These are phyloP conservation scores for Eulemur mongoz DNA, from an alignment of 2,797 vertebrate species.

Conservation along the genomic window DNA sequence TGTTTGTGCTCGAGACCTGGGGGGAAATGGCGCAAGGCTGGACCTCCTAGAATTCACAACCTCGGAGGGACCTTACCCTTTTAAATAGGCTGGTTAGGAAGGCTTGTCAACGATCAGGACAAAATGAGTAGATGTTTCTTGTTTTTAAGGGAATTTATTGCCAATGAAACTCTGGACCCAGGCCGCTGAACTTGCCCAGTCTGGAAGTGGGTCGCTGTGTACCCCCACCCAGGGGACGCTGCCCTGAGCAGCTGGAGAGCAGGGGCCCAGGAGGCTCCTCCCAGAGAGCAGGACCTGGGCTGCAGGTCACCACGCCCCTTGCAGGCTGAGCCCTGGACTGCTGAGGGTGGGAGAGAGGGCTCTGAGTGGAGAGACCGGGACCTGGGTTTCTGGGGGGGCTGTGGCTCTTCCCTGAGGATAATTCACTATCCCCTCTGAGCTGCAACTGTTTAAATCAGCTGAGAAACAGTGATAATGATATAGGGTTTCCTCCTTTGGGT, in stretches of 20 bases:
- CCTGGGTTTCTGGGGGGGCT: background rate
- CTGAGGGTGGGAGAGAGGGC: accelerated
- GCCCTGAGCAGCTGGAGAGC: background rate
- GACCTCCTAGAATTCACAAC: background rate
- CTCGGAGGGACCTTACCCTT: background rate
- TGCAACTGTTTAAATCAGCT: background rate
- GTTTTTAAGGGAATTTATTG: slow-evolving; percentile 17
- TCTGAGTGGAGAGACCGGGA: background rate
- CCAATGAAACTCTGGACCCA: background rate
- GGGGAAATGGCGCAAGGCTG: background rate
- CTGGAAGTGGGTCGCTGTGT: background rate
- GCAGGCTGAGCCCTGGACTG: background rate
- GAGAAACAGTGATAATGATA: background rate
- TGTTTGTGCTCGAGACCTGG: background rate
- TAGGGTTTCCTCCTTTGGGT: background rate
- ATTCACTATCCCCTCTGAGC: background rate
- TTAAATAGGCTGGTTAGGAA: background rate
- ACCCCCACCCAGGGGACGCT: background rate
- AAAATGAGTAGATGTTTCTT: background rate
- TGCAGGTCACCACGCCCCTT: accelerated
- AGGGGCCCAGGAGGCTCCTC: background rate
- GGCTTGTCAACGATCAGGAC: background rate
- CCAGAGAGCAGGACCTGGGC: background rate
- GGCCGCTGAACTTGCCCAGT: background rate
- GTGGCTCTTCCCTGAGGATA: background rate